These are phyloP conservation scores for Tenthredo distinguenda DNA, from an alignment of 2,888 invertebrate species.

Conservation along the genomic window DNA sequence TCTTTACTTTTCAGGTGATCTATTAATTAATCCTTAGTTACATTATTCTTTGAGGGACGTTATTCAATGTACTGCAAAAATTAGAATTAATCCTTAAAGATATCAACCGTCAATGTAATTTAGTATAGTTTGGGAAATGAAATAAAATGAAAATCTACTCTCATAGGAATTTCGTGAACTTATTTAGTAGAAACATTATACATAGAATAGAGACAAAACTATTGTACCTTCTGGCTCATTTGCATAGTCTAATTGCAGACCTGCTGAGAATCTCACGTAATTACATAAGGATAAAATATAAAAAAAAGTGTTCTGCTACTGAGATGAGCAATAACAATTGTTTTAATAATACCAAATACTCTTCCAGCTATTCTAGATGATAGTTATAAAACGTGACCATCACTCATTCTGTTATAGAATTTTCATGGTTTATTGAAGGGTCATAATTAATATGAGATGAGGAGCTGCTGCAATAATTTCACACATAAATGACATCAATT, in stretches of 20 bases:
- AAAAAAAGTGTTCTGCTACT: neutral
- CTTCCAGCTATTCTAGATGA: neutral
- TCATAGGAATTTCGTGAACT: neutral
- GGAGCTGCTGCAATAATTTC: neutral
- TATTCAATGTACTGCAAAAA: neutral
- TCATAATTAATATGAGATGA: neutral
- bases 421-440: neutral
- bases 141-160: neutral
- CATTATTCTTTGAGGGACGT: neutral
- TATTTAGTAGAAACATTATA: neutral
- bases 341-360: constrained; percentile 10
- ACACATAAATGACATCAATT: neutral
- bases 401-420: neutral
- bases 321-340: neutral
- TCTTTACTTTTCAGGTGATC: neutral
- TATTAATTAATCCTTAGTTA: neutral
- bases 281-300: neutral
- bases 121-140: neutral
- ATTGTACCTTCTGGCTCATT: neutral
- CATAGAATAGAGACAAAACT: constrained; percentile 6
- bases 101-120: neutral
- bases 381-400: neutral
- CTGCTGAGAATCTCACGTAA: neutral
- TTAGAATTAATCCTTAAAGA: neutral
- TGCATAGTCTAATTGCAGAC: neutral